Evolutionary conservation across 2,888 invertebrate genomes (phyloP).

Genomic region (Tenthredo scrophulariae): DNA sequence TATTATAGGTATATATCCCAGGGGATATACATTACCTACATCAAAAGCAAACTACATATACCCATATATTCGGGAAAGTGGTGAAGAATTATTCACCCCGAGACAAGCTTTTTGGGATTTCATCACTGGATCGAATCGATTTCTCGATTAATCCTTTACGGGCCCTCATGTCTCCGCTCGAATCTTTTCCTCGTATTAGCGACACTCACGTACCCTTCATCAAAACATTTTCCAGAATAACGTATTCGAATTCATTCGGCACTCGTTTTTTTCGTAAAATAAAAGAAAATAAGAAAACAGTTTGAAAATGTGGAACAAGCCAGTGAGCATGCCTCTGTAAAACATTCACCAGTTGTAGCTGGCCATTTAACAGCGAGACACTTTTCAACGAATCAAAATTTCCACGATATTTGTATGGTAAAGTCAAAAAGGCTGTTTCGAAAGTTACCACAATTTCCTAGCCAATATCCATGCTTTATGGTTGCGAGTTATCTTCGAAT

Average conservation of each 20-base stretch:
- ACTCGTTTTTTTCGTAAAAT: neutral
- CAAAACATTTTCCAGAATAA: neutral
- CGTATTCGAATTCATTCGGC: neutral
- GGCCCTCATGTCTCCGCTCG: neutral
- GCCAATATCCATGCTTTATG: no score
- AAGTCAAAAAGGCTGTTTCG: no score
- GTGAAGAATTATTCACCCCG: neutral
- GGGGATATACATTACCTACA: neutral
- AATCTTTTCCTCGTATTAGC: neutral
- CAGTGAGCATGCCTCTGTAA: no score
- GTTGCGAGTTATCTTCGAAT: neutral
- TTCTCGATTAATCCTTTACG: neutral
- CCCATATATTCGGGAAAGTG: neutral
- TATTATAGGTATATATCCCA: neutral
- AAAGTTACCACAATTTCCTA: no score
- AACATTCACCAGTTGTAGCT: no score
- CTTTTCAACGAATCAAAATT: no score
- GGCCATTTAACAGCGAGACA: no score
- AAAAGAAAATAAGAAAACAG: no score
- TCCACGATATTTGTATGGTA: no score
- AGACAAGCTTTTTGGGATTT: neutral
- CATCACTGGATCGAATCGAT: neutral
- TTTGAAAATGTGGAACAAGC: no score
- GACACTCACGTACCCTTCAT: neutral
- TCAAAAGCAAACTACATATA: neutral